Percentiles rank a stretch among this genome's conserved stretches.
Evolutionary conservation across 64 coral and sea anemone genomes (phyloP).

Genomic region (Pachyseris speciosa): DNA sequence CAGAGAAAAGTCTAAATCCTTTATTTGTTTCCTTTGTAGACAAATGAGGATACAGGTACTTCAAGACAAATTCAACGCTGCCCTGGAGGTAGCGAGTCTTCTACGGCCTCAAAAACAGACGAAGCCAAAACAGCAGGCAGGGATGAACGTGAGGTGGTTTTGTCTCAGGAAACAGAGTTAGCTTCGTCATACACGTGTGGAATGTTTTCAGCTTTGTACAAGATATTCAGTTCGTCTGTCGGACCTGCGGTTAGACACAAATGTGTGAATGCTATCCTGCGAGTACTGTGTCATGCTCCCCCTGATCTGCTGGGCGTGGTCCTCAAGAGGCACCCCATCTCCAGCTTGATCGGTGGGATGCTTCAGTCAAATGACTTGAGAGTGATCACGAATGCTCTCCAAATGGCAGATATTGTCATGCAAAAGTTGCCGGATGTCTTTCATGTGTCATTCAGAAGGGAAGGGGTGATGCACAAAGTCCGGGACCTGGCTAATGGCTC

Average conservation of each 20-base stretch:
- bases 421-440: constrained; percentile 96
- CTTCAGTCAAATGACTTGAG: constrained; percentile 92
- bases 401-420: constrained; percentile 99
- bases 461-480: constrained; percentile 98
- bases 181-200: constrained; percentile 80
- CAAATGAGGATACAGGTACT: constrained; percentile 98
- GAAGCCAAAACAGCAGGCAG: constrained; percentile 57
- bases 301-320: constrained; percentile 89
- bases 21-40: constrained; percentile 35
- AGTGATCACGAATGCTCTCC: constrained; percentile 94
- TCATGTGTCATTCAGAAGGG: constrained; percentile 93
- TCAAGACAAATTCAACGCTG: constrained; percentile 95
- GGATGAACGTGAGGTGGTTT: constrained; percentile 83
- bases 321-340: constrained; percentile 91
- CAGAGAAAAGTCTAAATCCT: not conserved
- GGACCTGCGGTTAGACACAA: constrained; percentile 89
- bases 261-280: constrained; percentile 92
- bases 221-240: constrained; percentile 97
- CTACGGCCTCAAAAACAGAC: constrained; percentile 55
- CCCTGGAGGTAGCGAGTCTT: constrained; percentile 66
- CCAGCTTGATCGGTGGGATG: constrained; percentile 96
- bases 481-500: constrained; percentile 83
- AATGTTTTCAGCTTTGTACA: constrained; percentile 92
- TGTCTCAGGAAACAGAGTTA: constrained; percentile 77
- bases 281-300: constrained; percentile 93